Conservation (phyloP, 1,140 invertebrate genomes). For the Lepidurus couesii region DNA sequence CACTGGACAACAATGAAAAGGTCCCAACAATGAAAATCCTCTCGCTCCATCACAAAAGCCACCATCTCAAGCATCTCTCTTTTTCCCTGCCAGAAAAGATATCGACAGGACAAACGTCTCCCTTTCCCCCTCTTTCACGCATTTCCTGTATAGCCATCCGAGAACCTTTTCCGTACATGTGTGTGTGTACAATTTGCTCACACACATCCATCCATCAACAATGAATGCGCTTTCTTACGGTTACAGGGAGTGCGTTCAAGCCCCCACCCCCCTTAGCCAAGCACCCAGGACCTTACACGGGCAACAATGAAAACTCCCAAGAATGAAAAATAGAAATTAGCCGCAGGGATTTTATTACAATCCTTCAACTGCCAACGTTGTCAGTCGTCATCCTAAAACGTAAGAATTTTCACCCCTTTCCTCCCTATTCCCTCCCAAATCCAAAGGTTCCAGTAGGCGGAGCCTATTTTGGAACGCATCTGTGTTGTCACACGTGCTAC, state of each 20-base stretch:
- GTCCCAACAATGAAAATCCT: neutral
- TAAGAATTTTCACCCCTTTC: neutral
- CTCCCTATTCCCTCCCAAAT: neutral
- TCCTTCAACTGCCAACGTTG: neutral
- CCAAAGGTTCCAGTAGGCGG: too few relatives aligned
- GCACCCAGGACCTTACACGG: neutral
- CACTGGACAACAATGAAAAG: neutral
- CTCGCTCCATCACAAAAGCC: neutral
- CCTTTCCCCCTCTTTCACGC: neutral
- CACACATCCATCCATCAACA: conserved; percentile 16
- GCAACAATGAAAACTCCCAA: neutral
- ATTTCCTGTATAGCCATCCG: conserved; percentile 16
- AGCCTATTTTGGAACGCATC: neutral
- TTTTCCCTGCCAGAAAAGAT: neutral
- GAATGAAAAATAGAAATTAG: neutral
- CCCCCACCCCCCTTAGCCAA: neutral
- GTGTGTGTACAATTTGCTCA: conserved; percentile 7
- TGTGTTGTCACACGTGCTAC: conserved; percentile 6
- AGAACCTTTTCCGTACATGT: neutral
- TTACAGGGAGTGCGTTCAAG: neutral
- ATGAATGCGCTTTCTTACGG: conserved; percentile 18
- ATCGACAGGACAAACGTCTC: neutral
- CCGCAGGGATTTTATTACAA: neutral
- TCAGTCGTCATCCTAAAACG: neutral
- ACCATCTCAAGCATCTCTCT: neutral